Evolutionary conservation across 2,113 vertebrate genomes (phyloP), one percentile per base, ranked within the genome.

Genomic region (Microtus richardsoni): DNA sequence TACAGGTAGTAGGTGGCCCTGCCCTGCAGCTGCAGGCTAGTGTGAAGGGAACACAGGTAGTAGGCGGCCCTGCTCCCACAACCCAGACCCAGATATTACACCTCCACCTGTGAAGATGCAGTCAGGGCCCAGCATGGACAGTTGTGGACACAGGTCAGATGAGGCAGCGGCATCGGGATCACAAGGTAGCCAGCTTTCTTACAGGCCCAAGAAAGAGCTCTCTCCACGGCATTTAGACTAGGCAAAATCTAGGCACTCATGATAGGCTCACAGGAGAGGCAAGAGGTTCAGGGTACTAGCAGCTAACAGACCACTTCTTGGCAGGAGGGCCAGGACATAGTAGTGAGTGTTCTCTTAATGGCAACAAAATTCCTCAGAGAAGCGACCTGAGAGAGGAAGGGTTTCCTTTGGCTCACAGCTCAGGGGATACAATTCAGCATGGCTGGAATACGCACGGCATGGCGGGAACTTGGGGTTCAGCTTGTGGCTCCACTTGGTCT

Each of bases 231-330:
- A 0, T 41, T 33, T 71, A 71, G 26, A 52, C n/a, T 36, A 70
- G 11, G 39, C n/a, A 47, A 41, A n/a, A 19, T 41, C 13, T 24
- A 52, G 84, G 4, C 1, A 36, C 26, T 22, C 8, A 2, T 0
- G 26, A 13, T 13, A 66, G 58, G 6, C 4, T 17, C 78, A 85
- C 36, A 62, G 66, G 4, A 64, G 1, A 28, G 49, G 3, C 5
- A 58, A 93, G 21, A 5, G 1, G 0, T 41, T 3, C 4, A 3
- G 83, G 54, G n/a, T 10, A 7, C 1, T 21, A 26, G 41, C 41
- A 4, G 24, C 33, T 5, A 11, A 24, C 28, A 22, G 26, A 28
- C 47, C 36, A 2, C 26, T 12, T 41, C 36, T 70, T 9, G 44
- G 41, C 75, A 12, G 41, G 87, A 78, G 47, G 12, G 33, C 21